A percentile compares a stretch with the other conserved stretches of the same genome.
phyloP scores from a whole-genome alignment of 2,113 vertebrate species.

The Nothobranchius kuhntae region DNA sequence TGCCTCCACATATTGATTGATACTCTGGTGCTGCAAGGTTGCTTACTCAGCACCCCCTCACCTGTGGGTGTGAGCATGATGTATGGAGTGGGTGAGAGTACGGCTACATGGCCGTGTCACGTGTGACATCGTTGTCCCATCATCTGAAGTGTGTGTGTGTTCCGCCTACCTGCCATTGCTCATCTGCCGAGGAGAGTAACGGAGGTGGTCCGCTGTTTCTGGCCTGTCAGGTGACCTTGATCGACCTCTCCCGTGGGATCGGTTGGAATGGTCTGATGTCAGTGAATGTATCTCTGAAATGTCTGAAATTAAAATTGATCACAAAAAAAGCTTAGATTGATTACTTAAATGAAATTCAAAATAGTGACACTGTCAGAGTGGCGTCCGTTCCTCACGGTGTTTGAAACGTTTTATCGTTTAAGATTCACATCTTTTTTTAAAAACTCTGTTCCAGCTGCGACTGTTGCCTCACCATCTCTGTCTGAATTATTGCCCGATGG shows the following conservation, averaged over 20 bases:
- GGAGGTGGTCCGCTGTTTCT: constrained; percentile 89
- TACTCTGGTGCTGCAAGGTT: constrained; percentile 30
- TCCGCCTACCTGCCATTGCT: constrained; percentile 91
- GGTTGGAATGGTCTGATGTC: constrained; percentile 97
- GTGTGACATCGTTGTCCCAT: constrained; percentile 31
- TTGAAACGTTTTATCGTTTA: background rate
- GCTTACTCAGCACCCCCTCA: constrained; percentile 55
- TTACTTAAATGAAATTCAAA: constrained; percentile 1
- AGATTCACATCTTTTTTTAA: no score
- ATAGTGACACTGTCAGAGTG: background rate
- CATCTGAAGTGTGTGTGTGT: constrained; percentile 8
- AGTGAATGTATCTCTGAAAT: constrained; percentile 99
- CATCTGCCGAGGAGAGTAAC: constrained; percentile 92
- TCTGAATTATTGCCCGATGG: constrained; percentile 96
- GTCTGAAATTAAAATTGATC: constrained; percentile 81
- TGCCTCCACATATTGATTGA: constrained; percentile 60
- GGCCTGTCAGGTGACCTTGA: constrained; percentile 93
- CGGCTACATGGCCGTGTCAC: constrained; percentile 30
- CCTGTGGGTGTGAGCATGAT: constrained; percentile 48
- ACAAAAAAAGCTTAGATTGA: constrained; percentile 19
- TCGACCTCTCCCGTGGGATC: constrained; percentile 89
- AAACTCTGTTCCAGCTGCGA: no score
- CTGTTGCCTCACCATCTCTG: constrained; percentile 88
- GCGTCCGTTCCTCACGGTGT: background rate
- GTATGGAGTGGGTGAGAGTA: constrained; percentile 24